Evolutionary conservation across 2,113 vertebrate species (phyloP), one percentile per base, ranked within the genome.

Genomic region (Turdus rufiventris): DNA sequence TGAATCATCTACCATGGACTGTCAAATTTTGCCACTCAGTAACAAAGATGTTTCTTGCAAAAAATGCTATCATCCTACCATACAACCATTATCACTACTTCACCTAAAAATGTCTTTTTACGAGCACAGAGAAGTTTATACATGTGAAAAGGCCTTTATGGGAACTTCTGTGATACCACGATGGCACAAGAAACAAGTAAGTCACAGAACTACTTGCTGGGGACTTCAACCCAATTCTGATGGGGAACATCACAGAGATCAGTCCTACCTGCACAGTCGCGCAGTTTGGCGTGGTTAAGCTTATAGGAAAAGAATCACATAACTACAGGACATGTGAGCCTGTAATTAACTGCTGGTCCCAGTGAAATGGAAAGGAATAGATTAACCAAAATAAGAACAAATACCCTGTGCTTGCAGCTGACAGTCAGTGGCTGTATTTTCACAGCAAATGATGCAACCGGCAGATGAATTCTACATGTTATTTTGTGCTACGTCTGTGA

Each of bases 321-420:
- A 38, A 73, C 78, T 71, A 15, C 31, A 78, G 48, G 74, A 56
- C 31, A 56, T 6, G 53, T 40, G 48, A 70, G 63, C 29, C 5
- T 20, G 60, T 70, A 38, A 90, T 54, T 80, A 85, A 62, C 58
- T 70, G 45, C 62, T 16, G 24, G 72, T 66, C 38, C 66, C 67
- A 70, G 29, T 54, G 74, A 93, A 88, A 82, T 8, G 50, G 75
- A 90, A 88, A 95, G 78, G 63, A 96, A 90, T 73, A 89, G 50
- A 93, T 91, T 76, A 96, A 91, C 25, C 62, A 93, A 88, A 91
- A 54, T 47, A 94, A 94, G 82, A 85, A 73, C 45, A 70, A 78
- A 90, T 9, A 90, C 24, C 9, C 67, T 34, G 31, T 1, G 5
- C 71, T 38, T 56, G 48, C 48, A 91, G 34, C 43, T 28, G n/a